Conservation (phyloP, 2,797 vertebrate species). For the Takifugu rubripes region DNA sequence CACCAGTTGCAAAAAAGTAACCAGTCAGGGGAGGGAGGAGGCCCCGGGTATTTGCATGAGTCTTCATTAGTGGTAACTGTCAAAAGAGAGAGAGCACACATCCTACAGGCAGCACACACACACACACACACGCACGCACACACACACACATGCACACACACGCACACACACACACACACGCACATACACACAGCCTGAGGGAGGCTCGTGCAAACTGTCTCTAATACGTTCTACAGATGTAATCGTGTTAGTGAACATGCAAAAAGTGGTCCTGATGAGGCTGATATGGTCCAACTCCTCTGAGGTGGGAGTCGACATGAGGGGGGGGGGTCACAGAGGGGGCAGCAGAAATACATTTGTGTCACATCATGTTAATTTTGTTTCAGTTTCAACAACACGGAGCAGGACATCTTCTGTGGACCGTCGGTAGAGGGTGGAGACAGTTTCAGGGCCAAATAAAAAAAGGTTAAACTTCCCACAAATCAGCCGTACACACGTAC, state of each 20-base stretch:
- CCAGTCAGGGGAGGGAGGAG: slow-evolving; percentile 14
- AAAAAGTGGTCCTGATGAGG: slow-evolving; percentile 31
- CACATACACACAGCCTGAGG: slow-evolving; percentile 31
- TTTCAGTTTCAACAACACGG: no score
- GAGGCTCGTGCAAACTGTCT: slow-evolving; percentile 44
- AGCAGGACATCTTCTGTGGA: no score
- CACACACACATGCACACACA: slow-evolving; percentile 26
- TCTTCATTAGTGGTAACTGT: slow-evolving; percentile 72
- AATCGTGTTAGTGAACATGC: slow-evolving; percentile 57
- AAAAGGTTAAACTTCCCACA: no score
- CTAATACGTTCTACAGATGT: slow-evolving; percentile 44
- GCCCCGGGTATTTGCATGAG: slow-evolving; percentile 66
- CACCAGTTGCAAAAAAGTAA: not conserved
- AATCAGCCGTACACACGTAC: no score
- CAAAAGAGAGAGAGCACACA: slow-evolving; percentile 62
- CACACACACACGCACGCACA: slow-evolving; percentile 22
- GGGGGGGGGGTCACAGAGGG: not conserved
- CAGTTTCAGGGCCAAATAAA: no score
- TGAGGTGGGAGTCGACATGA: not conserved
- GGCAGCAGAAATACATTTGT: not conserved
- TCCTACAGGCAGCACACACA: slow-evolving; percentile 52
- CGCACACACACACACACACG: slow-evolving; percentile 27
- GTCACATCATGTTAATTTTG: no score
- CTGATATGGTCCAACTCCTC: not conserved
- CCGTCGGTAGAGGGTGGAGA: no score